These are phyloP conservation scores for Plestiodon gilberti DNA, from an alignment of 2,113 vertebrate species.

Conservation along the genomic window DNA sequence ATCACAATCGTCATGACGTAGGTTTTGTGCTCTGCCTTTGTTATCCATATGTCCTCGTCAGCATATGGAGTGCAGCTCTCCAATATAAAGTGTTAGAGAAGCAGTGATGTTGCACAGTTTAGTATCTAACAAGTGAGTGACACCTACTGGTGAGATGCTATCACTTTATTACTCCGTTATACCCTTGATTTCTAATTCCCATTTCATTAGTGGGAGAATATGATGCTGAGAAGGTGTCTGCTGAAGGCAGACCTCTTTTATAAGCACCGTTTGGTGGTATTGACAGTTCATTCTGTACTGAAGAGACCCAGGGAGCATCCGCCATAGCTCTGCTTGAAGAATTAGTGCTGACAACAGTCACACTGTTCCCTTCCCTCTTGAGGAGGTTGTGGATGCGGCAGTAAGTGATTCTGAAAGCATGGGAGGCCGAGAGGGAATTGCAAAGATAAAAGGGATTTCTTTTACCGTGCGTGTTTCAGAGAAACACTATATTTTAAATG, in stretches of 20 bases:
- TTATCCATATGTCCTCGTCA: not conserved
- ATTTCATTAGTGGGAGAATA: not conserved
- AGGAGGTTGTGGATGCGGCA: not conserved
- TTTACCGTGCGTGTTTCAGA: conserved; percentile 31
- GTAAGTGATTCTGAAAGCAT: conserved; percentile 20
- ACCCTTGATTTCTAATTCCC: not conserved
- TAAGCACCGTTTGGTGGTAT: not conserved
- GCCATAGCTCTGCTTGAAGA: not conserved
- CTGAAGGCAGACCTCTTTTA: not conserved
- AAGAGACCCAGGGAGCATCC: not conserved
- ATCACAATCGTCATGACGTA: not conserved
- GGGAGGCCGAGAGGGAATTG: not conserved
- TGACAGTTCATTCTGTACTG: conserved; percentile 17
- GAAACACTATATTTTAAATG: conserved; percentile 26
- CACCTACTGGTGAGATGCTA: not conserved
- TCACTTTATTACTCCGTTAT: not conserved
- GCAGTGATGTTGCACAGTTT: not conserved
- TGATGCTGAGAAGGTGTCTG: not conserved
- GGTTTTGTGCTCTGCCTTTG: not conserved
- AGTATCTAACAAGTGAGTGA: conserved; percentile 9
- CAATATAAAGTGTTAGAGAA: not conserved
- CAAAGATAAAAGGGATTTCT: conserved; percentile 23
- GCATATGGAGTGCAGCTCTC: not conserved
- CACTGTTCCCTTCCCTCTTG: not conserved
- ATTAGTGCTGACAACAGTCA: not conserved